Percentiles rank a stretch among this genome's conserved stretches.
Evolutionary conservation across 2,888 invertebrate species (phyloP).

Genomic region (Hyles lineata): DNA sequence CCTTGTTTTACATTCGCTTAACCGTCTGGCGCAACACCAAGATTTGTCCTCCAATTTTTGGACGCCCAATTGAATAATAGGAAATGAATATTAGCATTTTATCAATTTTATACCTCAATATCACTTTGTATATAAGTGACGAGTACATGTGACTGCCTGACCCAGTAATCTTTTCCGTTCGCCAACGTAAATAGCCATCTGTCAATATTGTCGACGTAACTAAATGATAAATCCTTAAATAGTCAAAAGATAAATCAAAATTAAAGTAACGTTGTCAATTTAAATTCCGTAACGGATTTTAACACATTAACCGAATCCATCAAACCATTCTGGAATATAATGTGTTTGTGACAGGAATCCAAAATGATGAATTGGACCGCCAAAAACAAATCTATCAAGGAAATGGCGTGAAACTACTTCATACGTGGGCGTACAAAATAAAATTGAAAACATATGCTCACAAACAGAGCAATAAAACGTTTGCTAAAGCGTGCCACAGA

Average conservation of each 20-base stretch:
- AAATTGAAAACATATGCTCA: slow-evolving; percentile 31
- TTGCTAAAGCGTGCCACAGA: slow-evolving; percentile 43
- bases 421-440: slow-evolving; percentile 21
- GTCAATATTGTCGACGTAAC: background rate
- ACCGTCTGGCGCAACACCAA: no score
- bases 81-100: no score
- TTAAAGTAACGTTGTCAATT: background rate
- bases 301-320: background rate
- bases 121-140: no score
- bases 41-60: no score
- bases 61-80: no score
- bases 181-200: background rate
- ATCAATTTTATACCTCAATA: no score
- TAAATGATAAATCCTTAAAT: no score
- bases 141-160: no score
- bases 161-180: background rate
- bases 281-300: background rate
- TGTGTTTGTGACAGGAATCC: background rate
- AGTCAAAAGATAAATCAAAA: no score
- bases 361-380: background rate
- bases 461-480: slow-evolving; percentile 39
- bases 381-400: background rate
- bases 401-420: background rate
- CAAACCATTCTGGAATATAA: background rate
- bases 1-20: no score